These are phyloP conservation scores for Chunga burmeisteri DNA, from an alignment of 2,113 vertebrate genomes.

Conservation along the genomic window DNA sequence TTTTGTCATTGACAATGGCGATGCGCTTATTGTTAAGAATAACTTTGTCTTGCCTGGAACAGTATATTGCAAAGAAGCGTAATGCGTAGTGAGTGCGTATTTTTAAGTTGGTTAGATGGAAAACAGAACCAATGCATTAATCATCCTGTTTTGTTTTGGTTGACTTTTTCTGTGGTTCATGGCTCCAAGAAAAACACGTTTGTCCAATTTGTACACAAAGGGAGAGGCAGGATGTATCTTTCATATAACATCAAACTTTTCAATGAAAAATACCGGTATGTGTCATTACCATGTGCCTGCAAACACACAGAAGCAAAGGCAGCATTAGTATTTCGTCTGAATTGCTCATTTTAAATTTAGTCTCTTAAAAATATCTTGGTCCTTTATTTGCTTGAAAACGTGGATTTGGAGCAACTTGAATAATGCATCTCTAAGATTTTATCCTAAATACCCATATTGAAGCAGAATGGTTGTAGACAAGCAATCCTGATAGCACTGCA, in stretches of 20 bases:
- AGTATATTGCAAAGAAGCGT: conserved; percentile 34
- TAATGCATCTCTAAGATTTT: background rate
- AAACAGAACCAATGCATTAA: conserved; percentile 70
- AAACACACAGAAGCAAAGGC: background rate
- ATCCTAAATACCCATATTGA: background rate
- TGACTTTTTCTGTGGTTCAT: conserved; percentile 61
- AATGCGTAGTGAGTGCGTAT: conserved; percentile 51
- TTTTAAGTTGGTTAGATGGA: conserved; percentile 65
- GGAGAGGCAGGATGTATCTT: conserved; percentile 69
- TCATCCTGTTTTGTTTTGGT: conserved; percentile 73
- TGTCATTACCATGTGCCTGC: background rate
- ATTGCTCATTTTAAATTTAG: background rate
- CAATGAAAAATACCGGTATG: conserved; percentile 33
- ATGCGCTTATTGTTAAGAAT: background rate
- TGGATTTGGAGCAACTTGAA: background rate
- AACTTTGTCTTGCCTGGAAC: conserved; percentile 35
- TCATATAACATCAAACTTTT: conserved; percentile 46
- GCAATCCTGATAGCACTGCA: background rate
- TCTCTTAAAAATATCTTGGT: background rate
- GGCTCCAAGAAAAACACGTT: conserved; percentile 76
- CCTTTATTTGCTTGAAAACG: background rate
- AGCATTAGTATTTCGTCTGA: background rate
- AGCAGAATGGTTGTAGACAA: background rate
- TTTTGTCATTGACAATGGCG: conserved; percentile 20
- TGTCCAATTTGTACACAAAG: conserved; percentile 67